These are phyloP conservation scores for Aptenodytes forsteri DNA, from an alignment of 2,113 vertebrate genomes.

Conservation along the genomic window DNA sequence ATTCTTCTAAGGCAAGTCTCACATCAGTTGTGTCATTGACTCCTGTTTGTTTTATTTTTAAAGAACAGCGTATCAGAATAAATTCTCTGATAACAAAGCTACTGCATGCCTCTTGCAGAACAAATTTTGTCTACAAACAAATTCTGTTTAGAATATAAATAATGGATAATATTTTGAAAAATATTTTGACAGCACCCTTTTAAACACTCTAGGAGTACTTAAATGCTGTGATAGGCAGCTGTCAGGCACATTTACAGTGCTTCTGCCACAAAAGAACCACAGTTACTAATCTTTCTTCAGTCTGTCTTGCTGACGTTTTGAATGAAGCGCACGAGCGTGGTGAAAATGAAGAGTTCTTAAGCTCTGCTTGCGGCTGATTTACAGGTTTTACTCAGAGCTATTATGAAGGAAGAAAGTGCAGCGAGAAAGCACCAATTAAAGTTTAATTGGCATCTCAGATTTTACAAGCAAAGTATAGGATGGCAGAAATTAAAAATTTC, in stretches of 20 bases:
- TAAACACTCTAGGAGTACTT: not conserved
- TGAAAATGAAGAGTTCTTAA: slow-evolving; percentile 20
- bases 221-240: slow-evolving; percentile 46
- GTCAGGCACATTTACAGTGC: slow-evolving; percentile 29
- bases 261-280: slow-evolving; percentile 7
- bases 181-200: slow-evolving; percentile 57
- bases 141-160: slow-evolving; percentile 25
- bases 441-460: not conserved
- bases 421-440: not conserved
- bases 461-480: not conserved
- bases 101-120: not conserved
- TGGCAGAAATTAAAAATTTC: not conserved
- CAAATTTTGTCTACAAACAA: slow-evolving; percentile 36
- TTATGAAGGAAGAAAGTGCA: not conserved
- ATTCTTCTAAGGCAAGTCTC: not conserved
- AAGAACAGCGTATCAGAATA: not conserved
- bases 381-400: not conserved
- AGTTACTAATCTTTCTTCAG: slow-evolving; percentile 38
- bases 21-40: not conserved
- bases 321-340: not conserved
- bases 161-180: slow-evolving; percentile 28
- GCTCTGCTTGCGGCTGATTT: not conserved
- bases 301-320: not conserved
- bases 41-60: not conserved
- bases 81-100: not conserved